Evolutionary conservation across 2,113 vertebrate species (phyloP).

Genomic region (Sinocyclocheilus rhinocerous): DNA sequence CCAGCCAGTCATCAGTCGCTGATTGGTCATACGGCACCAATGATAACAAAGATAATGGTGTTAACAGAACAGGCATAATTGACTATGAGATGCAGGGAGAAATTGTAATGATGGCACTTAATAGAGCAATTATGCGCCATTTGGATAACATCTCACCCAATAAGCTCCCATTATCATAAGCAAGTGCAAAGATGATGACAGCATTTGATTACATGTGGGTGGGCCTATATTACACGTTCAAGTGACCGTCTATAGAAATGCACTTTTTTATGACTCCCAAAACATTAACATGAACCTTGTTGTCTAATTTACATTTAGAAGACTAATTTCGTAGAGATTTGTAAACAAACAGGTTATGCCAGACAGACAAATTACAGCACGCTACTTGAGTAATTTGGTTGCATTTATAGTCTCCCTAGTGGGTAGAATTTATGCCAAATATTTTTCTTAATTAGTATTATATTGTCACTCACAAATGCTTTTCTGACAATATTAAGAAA

Average conservation of each 20-base stretch:
- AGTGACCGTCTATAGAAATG: conserved; percentile 30
- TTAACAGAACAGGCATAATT: conserved; percentile 51
- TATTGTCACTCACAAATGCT: conserved; percentile 2
- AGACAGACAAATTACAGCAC: conserved; percentile 9
- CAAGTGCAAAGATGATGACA: conserved; percentile 1
- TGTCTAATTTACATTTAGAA: conserved; percentile 14
- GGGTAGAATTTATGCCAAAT: not conserved
- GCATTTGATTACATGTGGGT: conserved; percentile 41
- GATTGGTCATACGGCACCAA: conserved; percentile 6
- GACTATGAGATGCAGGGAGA: conserved; percentile 47
- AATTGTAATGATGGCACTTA: conserved; percentile 53
- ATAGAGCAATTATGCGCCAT: conserved; percentile 58
- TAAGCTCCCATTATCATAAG: conserved; percentile 51
- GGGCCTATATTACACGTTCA: conserved; percentile 38
- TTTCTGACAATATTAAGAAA: conserved; percentile 6
- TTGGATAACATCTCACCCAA: conserved; percentile 42
- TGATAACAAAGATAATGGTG: conserved; percentile 19
- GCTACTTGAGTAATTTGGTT: conserved; percentile 9
- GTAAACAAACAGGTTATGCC: conserved; percentile 38
- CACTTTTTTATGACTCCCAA: conserved; percentile 43
- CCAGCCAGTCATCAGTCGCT: not conserved
- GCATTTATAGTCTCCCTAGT: conserved; percentile 18
- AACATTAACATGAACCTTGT: not conserved
- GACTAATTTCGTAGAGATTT: conserved; percentile 22
- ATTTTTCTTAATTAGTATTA: not conserved